These are phyloP conservation scores for Drosophila setifemur DNA, from an alignment of 1,140 invertebrate genomes.

Conservation along the genomic window DNA sequence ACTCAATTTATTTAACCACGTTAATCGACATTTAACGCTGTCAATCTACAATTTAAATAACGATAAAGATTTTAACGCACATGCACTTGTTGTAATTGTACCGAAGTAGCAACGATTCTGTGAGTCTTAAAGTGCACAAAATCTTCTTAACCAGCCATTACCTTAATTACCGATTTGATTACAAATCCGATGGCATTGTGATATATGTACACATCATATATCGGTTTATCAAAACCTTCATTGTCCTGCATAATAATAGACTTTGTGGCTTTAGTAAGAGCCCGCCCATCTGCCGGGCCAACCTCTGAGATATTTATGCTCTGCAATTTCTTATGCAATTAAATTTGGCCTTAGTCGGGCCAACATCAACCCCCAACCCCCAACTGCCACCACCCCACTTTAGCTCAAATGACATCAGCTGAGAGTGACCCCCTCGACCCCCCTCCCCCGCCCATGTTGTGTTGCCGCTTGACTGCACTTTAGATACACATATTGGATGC, in stretches of 20 bases:
- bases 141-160: no score
- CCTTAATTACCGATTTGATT: no score
- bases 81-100: no score
- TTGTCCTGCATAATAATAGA: conserved; percentile 22
- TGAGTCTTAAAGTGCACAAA: no score
- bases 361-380: background rate
- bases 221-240: conserved; percentile 1
- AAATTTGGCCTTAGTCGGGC: conserved; percentile 28
- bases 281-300: background rate
- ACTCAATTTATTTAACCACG: no score
- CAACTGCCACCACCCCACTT: conserved; percentile 4
- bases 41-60: no score
- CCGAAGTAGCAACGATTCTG: no score
- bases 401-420: conserved; percentile 45
- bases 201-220: no score
- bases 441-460: conserved; percentile 34
- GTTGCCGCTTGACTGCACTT: conserved; percentile 75
- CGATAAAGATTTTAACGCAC: no score
- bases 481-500: conserved; percentile 64
- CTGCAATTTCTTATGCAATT: conserved; percentile 45
- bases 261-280: background rate
- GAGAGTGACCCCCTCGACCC: conserved; percentile 8
- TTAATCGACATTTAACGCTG: no score
- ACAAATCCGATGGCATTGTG: no score
- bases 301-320: conserved; percentile 24